A percentile compares a stretch with the other conserved stretches of the same genome.
phyloP scores from a whole-genome alignment of 2,113 vertebrate species.

The Chamaetylas fuelleborni region DNA sequence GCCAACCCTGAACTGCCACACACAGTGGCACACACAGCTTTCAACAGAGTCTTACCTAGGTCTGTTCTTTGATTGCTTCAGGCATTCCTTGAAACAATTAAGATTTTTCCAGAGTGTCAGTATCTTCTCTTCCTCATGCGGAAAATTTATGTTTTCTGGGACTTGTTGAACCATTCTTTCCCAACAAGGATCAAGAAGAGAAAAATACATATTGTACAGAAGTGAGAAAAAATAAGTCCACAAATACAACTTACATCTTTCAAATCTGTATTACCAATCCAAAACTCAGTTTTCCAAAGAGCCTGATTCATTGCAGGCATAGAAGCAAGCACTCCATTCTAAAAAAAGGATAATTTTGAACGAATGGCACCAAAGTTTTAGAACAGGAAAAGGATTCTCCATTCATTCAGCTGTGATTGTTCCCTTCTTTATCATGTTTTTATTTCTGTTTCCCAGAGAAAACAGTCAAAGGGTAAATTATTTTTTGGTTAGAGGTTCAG shows the following conservation, averaged over 20 bases:
- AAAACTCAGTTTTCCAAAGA: not conserved
- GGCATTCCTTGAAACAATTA: constrained; percentile 91
- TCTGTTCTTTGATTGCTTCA: constrained; percentile 91
- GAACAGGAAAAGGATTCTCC: not conserved
- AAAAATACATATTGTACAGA: not conserved
- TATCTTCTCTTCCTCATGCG: constrained; percentile 89
- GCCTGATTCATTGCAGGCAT: not conserved
- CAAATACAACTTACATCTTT: not conserved
- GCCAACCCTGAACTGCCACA: not conserved
- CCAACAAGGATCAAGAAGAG: not conserved
- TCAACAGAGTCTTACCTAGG: constrained; percentile 79
- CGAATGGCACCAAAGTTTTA: not conserved
- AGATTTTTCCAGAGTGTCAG: constrained; percentile 85
- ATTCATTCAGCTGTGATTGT: not conserved
- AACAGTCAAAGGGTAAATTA: not conserved
- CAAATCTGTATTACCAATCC: not conserved
- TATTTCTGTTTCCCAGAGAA: not conserved
- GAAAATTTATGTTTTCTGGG: constrained; percentile 88
- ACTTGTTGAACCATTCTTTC: constrained; percentile 89
- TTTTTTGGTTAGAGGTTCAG: not conserved
- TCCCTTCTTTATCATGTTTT: not conserved
- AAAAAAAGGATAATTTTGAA: not conserved
- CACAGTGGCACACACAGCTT: not conserved
- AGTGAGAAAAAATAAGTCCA: not conserved
- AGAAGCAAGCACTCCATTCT: not conserved